phyloP scores from a whole-genome alignment of 2,797 vertebrate species.

The Myripristis murdjan region DNA sequence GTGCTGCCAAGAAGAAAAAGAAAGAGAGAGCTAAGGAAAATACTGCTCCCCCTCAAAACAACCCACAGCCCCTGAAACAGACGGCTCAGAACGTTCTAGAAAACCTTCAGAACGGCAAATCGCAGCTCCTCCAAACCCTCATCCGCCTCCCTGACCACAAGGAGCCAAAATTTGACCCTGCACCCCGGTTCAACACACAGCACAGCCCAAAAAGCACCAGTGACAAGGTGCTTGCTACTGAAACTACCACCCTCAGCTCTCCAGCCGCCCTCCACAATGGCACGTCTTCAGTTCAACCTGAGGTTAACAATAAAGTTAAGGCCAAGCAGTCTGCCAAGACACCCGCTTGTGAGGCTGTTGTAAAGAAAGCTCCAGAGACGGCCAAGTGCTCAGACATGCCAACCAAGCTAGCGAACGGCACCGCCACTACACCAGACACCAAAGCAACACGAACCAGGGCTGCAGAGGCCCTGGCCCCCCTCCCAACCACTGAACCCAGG shows the following conservation, averaged over 20 bases:
- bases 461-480: conserved; percentile 74
- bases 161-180: conserved; percentile 65
- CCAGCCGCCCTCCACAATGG: conserved; percentile 83
- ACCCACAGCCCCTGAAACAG: conserved; percentile 88
- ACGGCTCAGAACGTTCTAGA: conserved; percentile 86
- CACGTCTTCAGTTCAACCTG: conserved; percentile 82
- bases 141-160: conserved; percentile 77
- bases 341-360: conserved; percentile 71
- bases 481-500: conserved; percentile 73
- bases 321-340: conserved; percentile 80
- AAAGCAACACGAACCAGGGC: conserved; percentile 72
- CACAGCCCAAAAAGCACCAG: conserved; percentile 83
- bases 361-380: conserved; percentile 81
- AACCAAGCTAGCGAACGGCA: conserved; percentile 69
- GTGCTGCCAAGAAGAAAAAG: conserved; percentile 95
- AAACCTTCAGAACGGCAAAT: conserved; percentile 85
- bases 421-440: conserved; percentile 66
- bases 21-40: conserved; percentile 90
- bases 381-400: conserved; percentile 61
- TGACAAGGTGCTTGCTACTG: conserved; percentile 85
- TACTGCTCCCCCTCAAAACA: conserved; percentile 78
- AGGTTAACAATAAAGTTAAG: conserved; percentile 85
- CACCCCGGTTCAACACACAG: conserved; percentile 65
- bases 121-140: conserved; percentile 76
- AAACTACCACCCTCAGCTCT: conserved; percentile 80